Evolutionary conservation across 2,797 vertebrate species (phyloP).

Genomic region (Sphenodon punctatus): DNA sequence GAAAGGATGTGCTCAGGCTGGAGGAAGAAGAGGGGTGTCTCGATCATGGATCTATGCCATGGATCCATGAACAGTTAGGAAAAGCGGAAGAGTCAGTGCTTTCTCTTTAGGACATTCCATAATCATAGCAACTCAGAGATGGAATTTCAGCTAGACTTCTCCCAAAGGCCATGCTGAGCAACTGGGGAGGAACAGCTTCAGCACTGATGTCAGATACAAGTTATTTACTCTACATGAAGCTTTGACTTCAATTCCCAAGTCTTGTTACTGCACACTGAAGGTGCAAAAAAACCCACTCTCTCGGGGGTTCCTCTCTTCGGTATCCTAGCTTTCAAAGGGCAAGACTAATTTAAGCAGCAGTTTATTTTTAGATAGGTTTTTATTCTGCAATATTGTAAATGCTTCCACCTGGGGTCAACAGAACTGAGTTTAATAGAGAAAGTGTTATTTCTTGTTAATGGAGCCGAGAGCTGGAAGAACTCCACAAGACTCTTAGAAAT

Average conservation of each 20-base stretch:
- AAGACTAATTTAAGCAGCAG: neutral
- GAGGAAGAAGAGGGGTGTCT: too few relatives aligned
- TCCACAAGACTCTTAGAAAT: neutral
- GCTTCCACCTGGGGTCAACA: neutral
- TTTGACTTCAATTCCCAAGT: neutral
- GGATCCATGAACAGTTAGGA: too few relatives aligned
- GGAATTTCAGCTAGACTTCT: too few relatives aligned
- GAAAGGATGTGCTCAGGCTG: too few relatives aligned
- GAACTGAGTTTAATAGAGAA: rapidly evolving
- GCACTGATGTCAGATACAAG: neutral
- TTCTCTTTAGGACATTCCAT: too few relatives aligned
- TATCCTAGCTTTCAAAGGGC: neutral
- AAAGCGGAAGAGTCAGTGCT: too few relatives aligned
- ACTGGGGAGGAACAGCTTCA: too few relatives aligned
- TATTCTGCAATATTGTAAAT: neutral
- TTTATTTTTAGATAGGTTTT: neutral
- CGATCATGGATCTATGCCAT: too few relatives aligned
- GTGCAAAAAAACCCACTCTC: neutral
- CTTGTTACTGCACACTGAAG: neutral
- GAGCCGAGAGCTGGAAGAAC: neutral
- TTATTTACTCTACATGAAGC: neutral
- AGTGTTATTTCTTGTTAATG: neutral
- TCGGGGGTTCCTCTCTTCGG: neutral
- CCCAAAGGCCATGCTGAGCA: too few relatives aligned
- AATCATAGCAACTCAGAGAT: too few relatives aligned